Base-by-base conservation (phyloP, 2,113 vertebrate genomes). In the Heterocephalus glaber region DNA sequence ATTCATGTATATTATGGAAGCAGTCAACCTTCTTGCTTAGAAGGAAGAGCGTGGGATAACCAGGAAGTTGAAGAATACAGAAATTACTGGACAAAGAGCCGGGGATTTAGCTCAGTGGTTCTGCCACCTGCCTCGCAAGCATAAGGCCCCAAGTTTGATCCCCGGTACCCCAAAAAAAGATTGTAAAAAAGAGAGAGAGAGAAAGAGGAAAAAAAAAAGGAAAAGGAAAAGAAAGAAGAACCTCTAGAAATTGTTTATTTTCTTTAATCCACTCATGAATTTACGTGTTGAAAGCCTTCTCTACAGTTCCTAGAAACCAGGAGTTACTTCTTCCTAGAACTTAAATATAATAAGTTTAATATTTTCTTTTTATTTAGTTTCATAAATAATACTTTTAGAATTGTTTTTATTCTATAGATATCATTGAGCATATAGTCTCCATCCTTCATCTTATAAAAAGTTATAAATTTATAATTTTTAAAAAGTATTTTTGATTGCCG, bases 341-440 rank as follows among this genome's bases (percentile, higher is more conserved):
- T 86, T 54, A 70, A 17, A 72, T 74, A 79, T 22, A 56, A 89
- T 44, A 92, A 66, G 35, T 66, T 94, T 80, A 79, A 79, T 68
- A 33, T 87, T 79, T 76, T 68, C 56, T 81, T 95, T 91, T 85
- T 17, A 85, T 13, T 35, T 88, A 38, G 14, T 92, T 95, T 89
- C 92, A 92, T 56, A 79, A 91, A 44, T 65, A 72, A 47, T 88
- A 41, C 47, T 65, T 84, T 60, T 72, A 84, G 13, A 30, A 35
- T 83, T 47, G 26, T 86, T 60, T 93, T 84, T 92, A n/a, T n/a
- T 86, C 56, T 90, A 0, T 76, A 41, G 60, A 70, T 90, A 35
- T 58, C 17, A 52, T 90, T 54, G 49, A 35, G 7, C n/a, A 38
- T 28, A 33, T 79, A 5, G 2, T 6, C 9, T 44, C 12, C 8